Evolutionary conservation across 2,113 vertebrate species (phyloP), one percentile per base, ranked within the genome.

Genomic region (Hypanus sabinus): DNA sequence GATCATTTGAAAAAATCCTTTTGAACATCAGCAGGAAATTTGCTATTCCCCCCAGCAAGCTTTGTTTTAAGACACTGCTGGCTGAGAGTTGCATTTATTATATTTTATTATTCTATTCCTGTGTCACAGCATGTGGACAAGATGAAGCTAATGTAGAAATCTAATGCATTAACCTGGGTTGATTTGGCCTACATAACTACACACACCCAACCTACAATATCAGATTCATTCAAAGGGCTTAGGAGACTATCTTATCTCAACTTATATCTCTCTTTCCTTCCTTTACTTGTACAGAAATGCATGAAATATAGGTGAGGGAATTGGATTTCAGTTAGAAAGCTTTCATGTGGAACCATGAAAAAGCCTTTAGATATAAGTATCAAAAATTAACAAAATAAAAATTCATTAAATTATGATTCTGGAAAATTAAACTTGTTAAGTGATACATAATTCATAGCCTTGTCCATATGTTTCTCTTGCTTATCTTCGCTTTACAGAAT

Each of bases 381-480:
- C 36, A 75, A 93, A 73, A 93, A 93, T 93, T 93, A 93, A 75
- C 91, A 73, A 93, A 93, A 93, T 75, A 73, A 93, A 93, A 93
- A 93, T 93, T 93, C 91, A 93, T 93, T 73, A 93, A 70, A 55
- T 93, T 93, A 93, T 27, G 91, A 73, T 38, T 73, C 65, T 73
- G 91, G 70, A 93, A 93, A 71, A 93, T 93, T 93, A 93, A 93
- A 93, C 91, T 75, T 93, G 91, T 73, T 73, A 93, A 93, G 36
- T 55, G 91, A 55, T 93, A 73, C 70, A 73, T 93, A 93, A 93
- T 93, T 93, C 91, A 75, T 93, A 93, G 24, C 68, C 36, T 46
- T 71, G 62, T 12, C 60, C 85, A 90, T 68, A 90, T 90, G 85
- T 90, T 90, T 68, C n/a, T 68, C 14, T 73, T 73, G 36, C 22